Evolutionary conservation across 2,797 vertebrate species (phyloP).

Genomic region (Halcyon chelicuti): DNA sequence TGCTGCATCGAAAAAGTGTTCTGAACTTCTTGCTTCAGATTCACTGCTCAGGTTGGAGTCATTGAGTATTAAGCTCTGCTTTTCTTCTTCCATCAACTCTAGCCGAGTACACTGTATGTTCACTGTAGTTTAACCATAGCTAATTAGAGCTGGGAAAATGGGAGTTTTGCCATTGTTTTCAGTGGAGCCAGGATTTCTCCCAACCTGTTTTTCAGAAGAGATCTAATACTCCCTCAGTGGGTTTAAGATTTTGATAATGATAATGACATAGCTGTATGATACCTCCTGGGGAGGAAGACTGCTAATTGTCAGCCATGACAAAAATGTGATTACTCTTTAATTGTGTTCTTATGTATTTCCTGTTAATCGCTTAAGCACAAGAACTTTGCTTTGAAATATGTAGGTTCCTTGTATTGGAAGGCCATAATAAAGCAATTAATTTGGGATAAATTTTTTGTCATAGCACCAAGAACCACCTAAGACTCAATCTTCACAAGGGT

Average conservation of each 20-base stretch:
- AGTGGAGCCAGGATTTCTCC: slow-evolving; percentile 26
- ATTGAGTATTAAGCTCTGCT: slow-evolving; percentile 6
- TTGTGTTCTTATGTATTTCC: slow-evolving; percentile 33
- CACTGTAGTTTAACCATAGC: slow-evolving; percentile 61
- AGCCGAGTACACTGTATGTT: not conserved
- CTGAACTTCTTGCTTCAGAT: slow-evolving; percentile 2
- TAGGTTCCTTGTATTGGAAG: not conserved
- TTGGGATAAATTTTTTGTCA: not conserved
- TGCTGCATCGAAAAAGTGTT: not conserved
- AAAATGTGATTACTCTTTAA: slow-evolving; percentile 64
- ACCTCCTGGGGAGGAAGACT: slow-evolving; percentile 28
- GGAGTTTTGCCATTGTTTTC: slow-evolving; percentile 54
- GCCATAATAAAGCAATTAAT: not conserved
- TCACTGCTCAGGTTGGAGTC: not conserved
- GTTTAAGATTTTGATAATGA: slow-evolving; percentile 60
- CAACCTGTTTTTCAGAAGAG: slow-evolving; percentile 34
- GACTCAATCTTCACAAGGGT: not conserved
- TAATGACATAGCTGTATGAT: slow-evolving; percentile 51
- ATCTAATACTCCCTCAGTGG: slow-evolving; percentile 54
- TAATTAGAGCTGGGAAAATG: slow-evolving; percentile 60
- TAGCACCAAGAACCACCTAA: not conserved
- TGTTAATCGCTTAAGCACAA: slow-evolving; percentile 9
- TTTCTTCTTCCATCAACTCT: slow-evolving; percentile 18
- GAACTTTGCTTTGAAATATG: not conserved
- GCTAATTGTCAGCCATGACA: slow-evolving; percentile 47